phyloP scores from a whole-genome alignment of 2,113 vertebrate species.

The Hypocryptadius cinnamomeus region DNA sequence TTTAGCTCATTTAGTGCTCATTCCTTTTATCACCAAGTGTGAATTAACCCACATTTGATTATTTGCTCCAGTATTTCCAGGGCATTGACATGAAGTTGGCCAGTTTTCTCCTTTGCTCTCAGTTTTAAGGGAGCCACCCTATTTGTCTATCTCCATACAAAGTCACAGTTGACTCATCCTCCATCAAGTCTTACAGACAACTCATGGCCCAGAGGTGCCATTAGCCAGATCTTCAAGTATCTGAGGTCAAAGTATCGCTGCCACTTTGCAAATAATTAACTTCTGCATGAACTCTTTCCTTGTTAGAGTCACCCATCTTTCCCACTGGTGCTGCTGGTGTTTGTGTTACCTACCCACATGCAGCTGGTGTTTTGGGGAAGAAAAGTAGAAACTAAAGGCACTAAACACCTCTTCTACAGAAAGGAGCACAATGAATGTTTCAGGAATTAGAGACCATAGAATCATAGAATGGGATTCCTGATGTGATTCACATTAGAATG shows the following conservation, averaged over 20 bases:
- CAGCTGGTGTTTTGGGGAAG: not conserved
- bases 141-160: not conserved
- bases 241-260: not conserved
- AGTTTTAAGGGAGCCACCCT: not conserved
- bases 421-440: not conserved
- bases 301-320: not conserved
- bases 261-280: slow-evolving; percentile 20
- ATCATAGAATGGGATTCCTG: not conserved
- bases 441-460: not conserved
- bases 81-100: not conserved
- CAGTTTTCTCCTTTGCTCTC: not conserved
- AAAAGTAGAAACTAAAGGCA: not conserved
- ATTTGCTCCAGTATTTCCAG: not conserved
- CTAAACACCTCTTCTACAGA: not conserved
- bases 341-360: not conserved
- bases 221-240: not conserved
- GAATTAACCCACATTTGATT: not conserved
- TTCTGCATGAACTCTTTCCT: not conserved
- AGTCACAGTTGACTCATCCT: not conserved
- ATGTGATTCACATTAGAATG: not conserved
- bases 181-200: not conserved
- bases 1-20: not conserved
- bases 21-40: not conserved
- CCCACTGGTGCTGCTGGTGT: not conserved
- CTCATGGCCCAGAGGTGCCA: not conserved